Conservation (phyloP, 2,888 invertebrate species). For the Mythimna lalbum region DNA sequence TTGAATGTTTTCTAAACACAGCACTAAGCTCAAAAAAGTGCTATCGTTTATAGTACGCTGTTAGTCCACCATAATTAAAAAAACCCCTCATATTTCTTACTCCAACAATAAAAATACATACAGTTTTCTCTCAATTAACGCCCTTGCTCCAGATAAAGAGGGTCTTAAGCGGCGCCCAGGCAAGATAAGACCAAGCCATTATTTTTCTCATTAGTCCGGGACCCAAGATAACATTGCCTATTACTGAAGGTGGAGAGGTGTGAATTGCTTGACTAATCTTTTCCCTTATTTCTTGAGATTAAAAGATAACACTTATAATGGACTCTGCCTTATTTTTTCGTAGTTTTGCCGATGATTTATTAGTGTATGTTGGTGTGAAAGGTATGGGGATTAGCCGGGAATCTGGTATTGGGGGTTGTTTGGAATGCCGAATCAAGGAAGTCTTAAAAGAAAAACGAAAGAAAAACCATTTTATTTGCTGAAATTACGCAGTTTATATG, state of each 20-base stretch:
- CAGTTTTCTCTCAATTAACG: slow-evolving; percentile 63
- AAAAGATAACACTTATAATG: slow-evolving; percentile 67
- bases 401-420: not conserved
- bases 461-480: no score
- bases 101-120: slow-evolving; percentile 60
- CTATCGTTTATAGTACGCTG: no score
- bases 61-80: not conserved
- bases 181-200: slow-evolving; percentile 64
- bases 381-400: not conserved
- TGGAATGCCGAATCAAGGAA: not conserved
- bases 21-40: no score
- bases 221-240: slow-evolving; percentile 65
- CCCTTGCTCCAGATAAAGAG: slow-evolving; percentile 54
- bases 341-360: slow-evolving; percentile 52
- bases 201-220: slow-evolving; percentile 68
- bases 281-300: slow-evolving; percentile 69
- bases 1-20: no score
- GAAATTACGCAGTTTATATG: no score
- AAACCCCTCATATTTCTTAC: slow-evolving; percentile 36
- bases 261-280: slow-evolving; percentile 71
- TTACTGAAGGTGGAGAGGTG: slow-evolving; percentile 61
- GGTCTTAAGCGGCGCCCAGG: slow-evolving; percentile 61
- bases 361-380: not conserved
- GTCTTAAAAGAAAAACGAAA: not conserved
- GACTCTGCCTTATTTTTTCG: slow-evolving; percentile 54